Base-by-base conservation (phyloP, 2,113 vertebrate genomes). In the Cervus canadensis region DNA sequence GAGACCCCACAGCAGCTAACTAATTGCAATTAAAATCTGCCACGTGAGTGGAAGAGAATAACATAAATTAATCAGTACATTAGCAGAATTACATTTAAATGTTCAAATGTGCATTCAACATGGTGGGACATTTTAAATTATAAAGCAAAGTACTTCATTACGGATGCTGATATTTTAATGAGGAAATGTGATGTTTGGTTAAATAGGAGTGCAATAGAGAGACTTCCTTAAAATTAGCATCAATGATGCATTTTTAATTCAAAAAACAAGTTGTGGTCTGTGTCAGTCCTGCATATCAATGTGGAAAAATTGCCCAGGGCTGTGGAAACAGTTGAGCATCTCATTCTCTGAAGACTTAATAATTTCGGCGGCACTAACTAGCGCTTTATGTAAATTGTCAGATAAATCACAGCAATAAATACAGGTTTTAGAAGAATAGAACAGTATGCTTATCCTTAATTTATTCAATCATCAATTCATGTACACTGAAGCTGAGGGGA, bases 381-480 rank as follows among this genome's bases (percentile, higher is more conserved):
- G 94, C 93, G 92, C 36, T 98, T 98, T 96, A 98, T 97, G 95
- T 94, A 98, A 97, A 98, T 98, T 94, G 90, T 96, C 93, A 98
- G 97, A 98, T 98, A 98, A 98, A 98, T 98, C 98, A 98, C n/a
- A 97, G 96, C 74, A 98, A 98, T 96, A 98, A 98, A 98, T 98
- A 98, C 74, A 95, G 97, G 94, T 76, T 98, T 97, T 95, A 98
- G 97, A 98, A 97, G 96, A 98, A 92, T 7, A 97, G 92, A 98
- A 98, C 94, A 98, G 92, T 95, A 89, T 98, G 97, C 96, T 98
- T 98, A 87, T 87, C 91, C 93, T 94, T 98, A 98, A 98, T 99
- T 97, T 98, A 98, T 98, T 98, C 92, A 96, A 88, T 96, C 93
- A 97, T 98, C 92, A 98, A 96, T 97, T 98, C 95, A 93, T 93